phyloP scores from a whole-genome alignment of 2,797 vertebrate genomes.

The Erithacus rubecula region DNA sequence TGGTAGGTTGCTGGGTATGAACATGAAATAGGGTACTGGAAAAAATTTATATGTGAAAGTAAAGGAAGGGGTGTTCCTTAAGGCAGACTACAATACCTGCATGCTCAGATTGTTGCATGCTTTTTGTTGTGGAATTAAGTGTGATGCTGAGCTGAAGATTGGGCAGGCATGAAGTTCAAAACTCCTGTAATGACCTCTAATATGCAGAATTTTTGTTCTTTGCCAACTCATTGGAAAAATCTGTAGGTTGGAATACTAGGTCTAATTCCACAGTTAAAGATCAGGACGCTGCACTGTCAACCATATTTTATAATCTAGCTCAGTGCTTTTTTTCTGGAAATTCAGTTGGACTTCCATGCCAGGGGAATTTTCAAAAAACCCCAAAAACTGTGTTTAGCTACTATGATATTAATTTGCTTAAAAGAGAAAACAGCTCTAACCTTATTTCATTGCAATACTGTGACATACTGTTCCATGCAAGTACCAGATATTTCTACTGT shows the following conservation, averaged over 20 bases:
- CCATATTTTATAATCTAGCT: neutral
- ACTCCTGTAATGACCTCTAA: neutral
- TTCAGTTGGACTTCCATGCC: neutral
- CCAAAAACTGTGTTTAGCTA: neutral
- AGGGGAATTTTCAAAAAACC: neutral
- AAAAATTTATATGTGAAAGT: neutral
- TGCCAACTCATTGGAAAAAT: neutral
- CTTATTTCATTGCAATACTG: neutral
- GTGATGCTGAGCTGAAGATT: neutral
- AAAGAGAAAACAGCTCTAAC: neutral
- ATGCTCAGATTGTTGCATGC: neutral
- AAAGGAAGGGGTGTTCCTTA: neutral
- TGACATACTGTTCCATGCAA: neutral
- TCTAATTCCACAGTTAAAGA: neutral
- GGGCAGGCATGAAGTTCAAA: neutral
- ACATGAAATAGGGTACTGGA: neutral
- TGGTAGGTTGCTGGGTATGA: neutral
- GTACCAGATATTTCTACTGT: neutral
- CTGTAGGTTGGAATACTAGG: neutral
- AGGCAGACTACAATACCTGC: accelerated
- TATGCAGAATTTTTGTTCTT: neutral
- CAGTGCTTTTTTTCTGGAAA: neutral
- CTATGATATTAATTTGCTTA: neutral
- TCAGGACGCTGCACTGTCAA: neutral
- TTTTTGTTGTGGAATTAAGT: neutral